Percentiles rank a stretch among this genome's conserved stretches.
Conservation (phyloP, 2,797 vertebrate genomes). For the Neosilurus mollespiculum region DNA sequence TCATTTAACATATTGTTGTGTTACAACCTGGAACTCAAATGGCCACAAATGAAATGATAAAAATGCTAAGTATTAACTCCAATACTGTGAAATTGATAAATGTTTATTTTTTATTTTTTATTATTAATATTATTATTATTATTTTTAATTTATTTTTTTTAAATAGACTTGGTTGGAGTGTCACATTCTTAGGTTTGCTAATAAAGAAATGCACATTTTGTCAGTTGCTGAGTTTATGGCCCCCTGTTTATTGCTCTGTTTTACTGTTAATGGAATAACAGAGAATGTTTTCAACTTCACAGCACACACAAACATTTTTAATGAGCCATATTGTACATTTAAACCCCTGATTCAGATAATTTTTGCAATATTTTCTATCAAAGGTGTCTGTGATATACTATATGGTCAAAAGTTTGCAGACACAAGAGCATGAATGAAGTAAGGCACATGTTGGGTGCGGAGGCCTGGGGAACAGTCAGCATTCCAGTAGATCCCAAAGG, state of each 20-base stretch:
- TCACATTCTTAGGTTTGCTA: not conserved
- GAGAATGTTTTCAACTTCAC: not conserved
- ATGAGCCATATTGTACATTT: not conserved
- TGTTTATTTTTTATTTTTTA: no score
- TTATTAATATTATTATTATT: no score
- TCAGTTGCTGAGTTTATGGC: not conserved
- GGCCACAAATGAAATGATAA: not conserved
- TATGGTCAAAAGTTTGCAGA: not conserved
- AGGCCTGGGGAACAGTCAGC: not conserved
- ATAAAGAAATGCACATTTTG: not conserved
- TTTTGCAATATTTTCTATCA: not conserved
- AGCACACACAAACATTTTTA: not conserved
- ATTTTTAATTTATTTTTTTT: not conserved
- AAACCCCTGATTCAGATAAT: not conserved
- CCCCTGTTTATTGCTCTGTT: not conserved
- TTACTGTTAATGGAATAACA: not conserved
- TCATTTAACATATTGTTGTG: no score
- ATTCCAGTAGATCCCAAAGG: not conserved
- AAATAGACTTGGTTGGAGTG: not conserved
- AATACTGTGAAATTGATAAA: not conserved
- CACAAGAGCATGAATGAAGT: not conserved
- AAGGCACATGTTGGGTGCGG: not conserved
- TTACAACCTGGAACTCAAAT: not conserved
- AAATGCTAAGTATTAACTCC: not conserved
- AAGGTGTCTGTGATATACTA: not conserved